Conservation (phyloP, 2,113 vertebrate genomes). For the Lasiurus cinereus region DNA sequence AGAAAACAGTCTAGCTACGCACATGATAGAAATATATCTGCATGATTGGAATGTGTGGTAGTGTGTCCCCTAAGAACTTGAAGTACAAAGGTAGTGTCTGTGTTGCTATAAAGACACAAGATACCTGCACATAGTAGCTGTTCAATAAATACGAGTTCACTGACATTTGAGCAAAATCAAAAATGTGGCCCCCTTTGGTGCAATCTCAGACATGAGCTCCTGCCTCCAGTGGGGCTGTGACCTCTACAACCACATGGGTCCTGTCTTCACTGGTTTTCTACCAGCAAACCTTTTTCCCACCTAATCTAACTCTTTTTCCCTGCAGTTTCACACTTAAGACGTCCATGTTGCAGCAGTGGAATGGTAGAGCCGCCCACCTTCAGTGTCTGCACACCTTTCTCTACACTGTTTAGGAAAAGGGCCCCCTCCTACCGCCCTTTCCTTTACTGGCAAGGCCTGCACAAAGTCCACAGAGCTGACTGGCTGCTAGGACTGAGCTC, state of each 20-base stretch:
- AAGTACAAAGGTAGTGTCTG: not conserved
- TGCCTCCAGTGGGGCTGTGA: not conserved
- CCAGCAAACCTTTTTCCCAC: not conserved
- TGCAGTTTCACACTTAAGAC: not conserved
- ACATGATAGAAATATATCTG: no score
- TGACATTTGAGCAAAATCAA: not conserved
- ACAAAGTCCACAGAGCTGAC: not conserved
- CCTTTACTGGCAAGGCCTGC: slow-evolving; percentile 33
- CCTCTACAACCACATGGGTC: not conserved
- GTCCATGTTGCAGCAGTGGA: not conserved
- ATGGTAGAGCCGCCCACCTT: not conserved
- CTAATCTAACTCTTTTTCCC: not conserved
- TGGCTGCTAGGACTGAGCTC: slow-evolving; percentile 58
- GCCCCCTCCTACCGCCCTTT: not conserved
- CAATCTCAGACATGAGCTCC: not conserved
- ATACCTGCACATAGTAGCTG: not conserved
- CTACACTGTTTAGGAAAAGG: not conserved
- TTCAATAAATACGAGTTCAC: not conserved
- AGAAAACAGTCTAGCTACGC: not conserved
- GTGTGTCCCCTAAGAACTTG: not conserved
- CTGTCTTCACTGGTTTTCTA: not conserved
- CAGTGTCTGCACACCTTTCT: slow-evolving; percentile 43
- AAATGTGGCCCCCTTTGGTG: not conserved
- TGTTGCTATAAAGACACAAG: not conserved
- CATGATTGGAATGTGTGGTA: not conserved